These are phyloP conservation scores for Leucopsar rothschildi DNA, from an alignment of 2,113 vertebrate genomes.

Conservation along the genomic window DNA sequence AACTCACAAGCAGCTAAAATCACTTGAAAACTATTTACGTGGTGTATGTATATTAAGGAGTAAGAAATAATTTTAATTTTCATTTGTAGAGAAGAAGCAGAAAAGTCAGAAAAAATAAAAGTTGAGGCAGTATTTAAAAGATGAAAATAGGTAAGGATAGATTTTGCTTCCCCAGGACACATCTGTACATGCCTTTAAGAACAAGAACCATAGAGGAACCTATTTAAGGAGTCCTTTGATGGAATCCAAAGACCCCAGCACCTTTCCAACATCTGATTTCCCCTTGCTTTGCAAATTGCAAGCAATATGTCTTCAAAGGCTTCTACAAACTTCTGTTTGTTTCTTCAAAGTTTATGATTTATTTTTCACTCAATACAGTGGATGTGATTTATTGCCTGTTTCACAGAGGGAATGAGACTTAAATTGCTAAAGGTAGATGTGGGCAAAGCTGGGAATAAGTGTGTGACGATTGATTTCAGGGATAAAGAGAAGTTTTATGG, in stretches of 20 bases:
- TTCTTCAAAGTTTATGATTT: conserved; percentile 62
- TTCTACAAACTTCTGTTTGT: conserved; percentile 11
- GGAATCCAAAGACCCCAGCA: neutral
- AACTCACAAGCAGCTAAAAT: neutral
- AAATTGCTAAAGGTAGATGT: conserved; percentile 49
- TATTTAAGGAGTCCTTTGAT: neutral
- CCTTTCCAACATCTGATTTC: neutral
- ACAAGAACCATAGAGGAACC: neutral
- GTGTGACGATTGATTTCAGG: neutral
- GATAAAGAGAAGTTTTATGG: neutral
- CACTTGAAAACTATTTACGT: neutral
- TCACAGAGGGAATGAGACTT: conserved; percentile 40
- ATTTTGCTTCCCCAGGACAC: neutral
- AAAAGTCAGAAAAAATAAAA: neutral
- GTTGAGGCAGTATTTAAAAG: neutral
- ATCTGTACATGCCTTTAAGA: neutral
- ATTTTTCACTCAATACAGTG: conserved; percentile 44
- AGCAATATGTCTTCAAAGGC: neutral
- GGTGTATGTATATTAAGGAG: neutral
- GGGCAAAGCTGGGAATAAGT: neutral
- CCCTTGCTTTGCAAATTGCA: neutral
- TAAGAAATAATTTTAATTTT: neutral
- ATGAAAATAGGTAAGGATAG: neutral
- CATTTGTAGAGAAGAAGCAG: neutral
- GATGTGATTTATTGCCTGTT: conserved; percentile 61